These are phyloP conservation scores for Arctopsyche grandis DNA, from an alignment of 1,140 invertebrate species.

Conservation along the genomic window DNA sequence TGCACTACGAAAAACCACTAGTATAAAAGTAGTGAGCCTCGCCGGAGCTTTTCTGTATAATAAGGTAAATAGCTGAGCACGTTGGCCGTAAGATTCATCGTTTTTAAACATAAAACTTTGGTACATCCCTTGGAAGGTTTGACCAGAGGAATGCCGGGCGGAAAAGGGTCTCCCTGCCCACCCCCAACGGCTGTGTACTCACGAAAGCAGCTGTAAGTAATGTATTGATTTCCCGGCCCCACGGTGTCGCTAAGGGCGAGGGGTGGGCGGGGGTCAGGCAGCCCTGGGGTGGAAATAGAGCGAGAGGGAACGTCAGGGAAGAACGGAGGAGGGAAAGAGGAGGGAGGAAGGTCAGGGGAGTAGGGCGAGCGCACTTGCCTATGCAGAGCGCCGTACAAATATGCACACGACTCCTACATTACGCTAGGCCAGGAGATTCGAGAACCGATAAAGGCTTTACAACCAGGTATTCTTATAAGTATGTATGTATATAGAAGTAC, in stretches of 20 bases:
- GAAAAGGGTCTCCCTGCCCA: background rate
- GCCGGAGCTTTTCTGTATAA: too few relatives aligned
- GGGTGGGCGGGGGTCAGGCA: constrained; percentile 13
- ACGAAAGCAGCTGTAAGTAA: constrained; percentile 55
- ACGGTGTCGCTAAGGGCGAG: constrained; percentile 42
- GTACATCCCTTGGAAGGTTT: background rate
- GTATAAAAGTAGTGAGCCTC: too few relatives aligned
- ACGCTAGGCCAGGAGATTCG: background rate
- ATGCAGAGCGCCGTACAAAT: constrained; percentile 41
- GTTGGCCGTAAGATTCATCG: too few relatives aligned
- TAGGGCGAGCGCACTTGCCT: constrained; percentile 26
- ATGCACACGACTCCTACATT: constrained; percentile 24
- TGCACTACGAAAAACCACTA: too few relatives aligned
- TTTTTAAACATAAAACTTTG: background rate
- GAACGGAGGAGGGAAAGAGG: constrained; percentile 7
- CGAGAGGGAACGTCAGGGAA: constrained; percentile 10
- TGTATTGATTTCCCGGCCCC: constrained; percentile 53
- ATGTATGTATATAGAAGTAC: too few relatives aligned
- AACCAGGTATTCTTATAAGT: too few relatives aligned
- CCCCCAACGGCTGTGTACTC: constrained; percentile 1
- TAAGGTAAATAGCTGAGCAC: too few relatives aligned
- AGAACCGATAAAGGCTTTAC: too few relatives aligned
- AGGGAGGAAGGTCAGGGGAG: constrained; percentile 50
- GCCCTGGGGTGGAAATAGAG: background rate
- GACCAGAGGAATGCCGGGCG: constrained; percentile 28